These are phyloP conservation scores for Florisuga fusca DNA, from an alignment of 2,797 vertebrate genomes.

Conservation along the genomic window DNA sequence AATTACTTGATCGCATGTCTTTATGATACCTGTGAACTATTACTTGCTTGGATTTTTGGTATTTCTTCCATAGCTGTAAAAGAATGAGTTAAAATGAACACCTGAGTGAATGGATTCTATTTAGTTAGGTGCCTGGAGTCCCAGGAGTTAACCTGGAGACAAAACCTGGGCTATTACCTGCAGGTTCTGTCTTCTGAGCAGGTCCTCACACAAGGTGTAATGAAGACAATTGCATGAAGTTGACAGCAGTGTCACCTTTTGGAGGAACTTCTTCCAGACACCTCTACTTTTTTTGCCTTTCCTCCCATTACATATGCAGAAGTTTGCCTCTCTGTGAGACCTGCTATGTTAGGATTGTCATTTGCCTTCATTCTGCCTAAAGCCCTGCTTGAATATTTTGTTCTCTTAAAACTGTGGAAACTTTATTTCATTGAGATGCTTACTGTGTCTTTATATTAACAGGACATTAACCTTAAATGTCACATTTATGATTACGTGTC, in stretches of 20 bases:
- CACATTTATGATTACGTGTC: not conserved
- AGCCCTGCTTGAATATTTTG: not conserved
- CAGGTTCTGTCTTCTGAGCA: not conserved
- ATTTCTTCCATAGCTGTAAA: not conserved
- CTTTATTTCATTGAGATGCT: not conserved
- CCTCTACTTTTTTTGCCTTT: not conserved
- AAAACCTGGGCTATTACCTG: not conserved
- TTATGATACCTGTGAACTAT: not conserved
- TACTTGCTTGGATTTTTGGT: not conserved
- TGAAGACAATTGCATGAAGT: not conserved
- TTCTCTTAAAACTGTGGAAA: not conserved
- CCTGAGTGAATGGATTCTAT: not conserved
- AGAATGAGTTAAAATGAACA: not conserved
- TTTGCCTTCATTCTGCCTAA: not conserved
- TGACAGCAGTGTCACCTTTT: not conserved
- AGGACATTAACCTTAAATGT: not conserved
- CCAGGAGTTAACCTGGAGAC: not conserved
- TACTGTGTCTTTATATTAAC: not conserved
- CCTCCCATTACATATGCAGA: not conserved
- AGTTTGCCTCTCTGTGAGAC: not conserved
- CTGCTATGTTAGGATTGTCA: not conserved
- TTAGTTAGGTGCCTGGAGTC: not conserved
- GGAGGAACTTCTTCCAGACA: not conserved
- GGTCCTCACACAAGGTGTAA: not conserved
- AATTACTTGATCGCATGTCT: fast-evolving